These are phyloP conservation scores for Cetoscarus ocellatus DNA, from an alignment of 2,797 vertebrate species.

Conservation along the genomic window DNA sequence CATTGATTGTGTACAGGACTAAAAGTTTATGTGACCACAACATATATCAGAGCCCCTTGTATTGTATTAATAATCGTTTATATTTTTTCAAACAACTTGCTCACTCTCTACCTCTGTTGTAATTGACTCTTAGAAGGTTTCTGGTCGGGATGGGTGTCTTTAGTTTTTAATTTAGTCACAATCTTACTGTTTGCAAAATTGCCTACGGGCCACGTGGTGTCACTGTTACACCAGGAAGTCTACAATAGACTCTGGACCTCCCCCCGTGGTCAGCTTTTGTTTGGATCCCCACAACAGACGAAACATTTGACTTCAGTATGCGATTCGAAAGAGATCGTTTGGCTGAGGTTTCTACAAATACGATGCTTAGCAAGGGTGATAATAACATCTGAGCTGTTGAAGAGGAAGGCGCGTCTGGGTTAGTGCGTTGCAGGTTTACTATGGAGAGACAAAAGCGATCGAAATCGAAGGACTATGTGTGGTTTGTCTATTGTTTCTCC, in stretches of 20 bases:
- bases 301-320: background rate
- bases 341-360: slow-evolving; percentile 8
- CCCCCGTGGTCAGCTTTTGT: slow-evolving; percentile 38
- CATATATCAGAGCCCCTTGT: too few species aligned
- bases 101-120: too few species aligned
- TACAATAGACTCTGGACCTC: background rate
- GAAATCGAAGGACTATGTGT: slow-evolving; percentile 8
- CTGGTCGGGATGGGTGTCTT: too few species aligned
- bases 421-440: background rate
- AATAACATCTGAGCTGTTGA: background rate
- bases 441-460: slow-evolving; percentile 22
- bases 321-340: background rate
- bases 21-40: too few species aligned
- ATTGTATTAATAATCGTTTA: too few species aligned
- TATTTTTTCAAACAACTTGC: too few species aligned
- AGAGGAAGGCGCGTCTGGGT: background rate
- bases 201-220: slow-evolving; percentile 65
- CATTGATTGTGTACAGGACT: too few species aligned
- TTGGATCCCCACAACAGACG: slow-evolving; percentile 1
- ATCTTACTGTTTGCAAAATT: too few species aligned
- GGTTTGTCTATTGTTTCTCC: slow-evolving; percentile 36
- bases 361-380: accelerated
- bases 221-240: slow-evolving; percentile 48
- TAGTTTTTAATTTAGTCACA: too few species aligned
- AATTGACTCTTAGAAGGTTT: too few species aligned